Evolutionary conservation across 1,140 invertebrate genomes (phyloP), one percentile per base, ranked within the genome.

Genomic region (Drosophila ogumai): DNA sequence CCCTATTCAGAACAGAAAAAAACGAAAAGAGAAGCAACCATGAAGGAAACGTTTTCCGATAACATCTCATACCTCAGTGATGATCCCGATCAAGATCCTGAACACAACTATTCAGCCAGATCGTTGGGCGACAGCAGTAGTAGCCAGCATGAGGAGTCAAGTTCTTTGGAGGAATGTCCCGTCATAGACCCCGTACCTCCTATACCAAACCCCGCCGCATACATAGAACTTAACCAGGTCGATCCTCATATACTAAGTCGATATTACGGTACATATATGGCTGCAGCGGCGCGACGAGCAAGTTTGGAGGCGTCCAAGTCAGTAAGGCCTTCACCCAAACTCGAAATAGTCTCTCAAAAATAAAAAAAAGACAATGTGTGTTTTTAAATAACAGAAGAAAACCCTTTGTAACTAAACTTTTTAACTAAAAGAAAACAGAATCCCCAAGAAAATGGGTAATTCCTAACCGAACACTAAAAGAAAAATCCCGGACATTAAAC

Each of bases 261-360:
- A 32, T 92, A 92, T 57, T 92, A 92, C 40, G 90, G 81, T 12
- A 85, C 79, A 4, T 92, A 91, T 55, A 79, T 86, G 76, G 77
- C 92, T 43, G 79, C 92, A 8, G 84, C 91, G 7, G 84, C 87
- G 2, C 63, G 79, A 7, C 78, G 71, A 7, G 81, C 74, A 5
- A 75, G 17, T 31, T 43, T 85, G 5, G 81, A 82, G 49, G 59
- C 58, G 4, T 54, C 79, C 2, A 67, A 65, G 25, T 40, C 47
- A 6, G 61, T 61, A 50, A 36, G 55, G 6, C 81, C 77, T 13
- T 60, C 80, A 15, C 34, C 73, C 10, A 47, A 78, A 17, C 67
- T 52, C 6, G 65, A 88, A 79, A 43, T 82, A 40, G 54, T 84
- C 41, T 65, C 84, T 17, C 69, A 82, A 52, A 74, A 85, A 40